Evolutionary conservation across 2,797 vertebrate species (phyloP), one percentile per base, ranked within the genome.

Genomic region (Phyllotis vaccarum): DNA sequence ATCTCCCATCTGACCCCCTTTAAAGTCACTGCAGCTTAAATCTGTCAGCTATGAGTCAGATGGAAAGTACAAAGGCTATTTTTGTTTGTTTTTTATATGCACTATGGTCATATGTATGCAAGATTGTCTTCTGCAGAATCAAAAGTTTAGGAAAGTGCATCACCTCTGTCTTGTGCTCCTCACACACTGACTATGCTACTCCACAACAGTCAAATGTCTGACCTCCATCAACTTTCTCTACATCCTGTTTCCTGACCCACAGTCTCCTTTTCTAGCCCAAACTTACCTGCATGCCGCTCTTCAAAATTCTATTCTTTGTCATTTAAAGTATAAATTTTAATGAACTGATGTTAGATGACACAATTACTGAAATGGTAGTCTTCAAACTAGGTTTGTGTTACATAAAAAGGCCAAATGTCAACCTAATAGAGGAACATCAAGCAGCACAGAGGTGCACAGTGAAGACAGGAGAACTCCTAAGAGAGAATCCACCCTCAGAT

Each of bases 221-320:
- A 68, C 37, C 62, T 62, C 16, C 54, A 7, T 90, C 62, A 93
- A 62, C 6, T 54, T 92, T 90, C 19, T 14, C 49, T 58, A 43
- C 4, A n/a, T 78, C 54, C 24, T 89, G 13, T 60, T 93, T 75
- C 46, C 54, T 62, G 27, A 60, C 29, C 86, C 56, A n/a, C 13
- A 64, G 6, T 87, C 78, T 89, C 91, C 24, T 74, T 83, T 75
- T 13, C n/a, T 56, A 85, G 27, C 12, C 6, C 86, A 94, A 95
- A 96, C 49, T 80, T 86, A 96, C 58, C 62, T 62, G 40, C 46
- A 17, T 92, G 60, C 19, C 66, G 79, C 86, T 94, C 49, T 79
- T 95, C 62, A 94, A 94, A 93, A 96, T 93, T 34, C 81, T 94
- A 52, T 92, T 91, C 46, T 95, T 40, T 93, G 31, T 52, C 87